phyloP scores from a whole-genome alignment of 2,113 vertebrate genomes.

The Vidua chalybeata region DNA sequence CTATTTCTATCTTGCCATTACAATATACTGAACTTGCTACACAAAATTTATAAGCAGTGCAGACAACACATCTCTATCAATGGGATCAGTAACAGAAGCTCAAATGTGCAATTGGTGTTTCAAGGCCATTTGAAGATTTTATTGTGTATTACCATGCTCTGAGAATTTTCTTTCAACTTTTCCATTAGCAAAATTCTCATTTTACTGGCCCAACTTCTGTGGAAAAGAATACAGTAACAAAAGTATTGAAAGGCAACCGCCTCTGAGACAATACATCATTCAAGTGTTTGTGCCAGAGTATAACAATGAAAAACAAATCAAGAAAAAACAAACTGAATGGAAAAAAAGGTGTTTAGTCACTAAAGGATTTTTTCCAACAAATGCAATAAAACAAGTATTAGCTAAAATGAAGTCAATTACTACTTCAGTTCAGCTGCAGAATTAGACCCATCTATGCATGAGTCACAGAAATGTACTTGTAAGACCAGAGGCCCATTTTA shows the following conservation, averaged over 20 bases:
- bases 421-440: not conserved
- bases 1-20: not conserved
- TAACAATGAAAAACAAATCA: not conserved
- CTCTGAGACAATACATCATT: not conserved
- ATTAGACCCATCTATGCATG: not conserved
- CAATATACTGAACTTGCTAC: not conserved
- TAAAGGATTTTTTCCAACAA: not conserved
- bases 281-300: not conserved
- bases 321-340: not conserved
- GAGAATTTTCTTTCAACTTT: slow-evolving; percentile 60
- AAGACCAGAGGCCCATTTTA: not conserved
- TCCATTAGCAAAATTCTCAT: slow-evolving; percentile 60
- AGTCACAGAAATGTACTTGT: not conserved
- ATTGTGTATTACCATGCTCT: slow-evolving; percentile 18
- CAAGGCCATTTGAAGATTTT: slow-evolving; percentile 36
- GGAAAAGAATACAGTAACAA: slow-evolving; percentile 45
- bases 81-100: not conserved
- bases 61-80: not conserved
- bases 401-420: not conserved
- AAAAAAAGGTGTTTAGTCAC: slow-evolving; percentile 9
- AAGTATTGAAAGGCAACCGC: slow-evolving; percentile 39
- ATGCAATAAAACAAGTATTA: not conserved
- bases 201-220: slow-evolving; percentile 56
- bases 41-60: not conserved
- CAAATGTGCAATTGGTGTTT: not conserved